phyloP scores from a whole-genome alignment of 2,113 vertebrate species.

The Nicator chloris region DNA sequence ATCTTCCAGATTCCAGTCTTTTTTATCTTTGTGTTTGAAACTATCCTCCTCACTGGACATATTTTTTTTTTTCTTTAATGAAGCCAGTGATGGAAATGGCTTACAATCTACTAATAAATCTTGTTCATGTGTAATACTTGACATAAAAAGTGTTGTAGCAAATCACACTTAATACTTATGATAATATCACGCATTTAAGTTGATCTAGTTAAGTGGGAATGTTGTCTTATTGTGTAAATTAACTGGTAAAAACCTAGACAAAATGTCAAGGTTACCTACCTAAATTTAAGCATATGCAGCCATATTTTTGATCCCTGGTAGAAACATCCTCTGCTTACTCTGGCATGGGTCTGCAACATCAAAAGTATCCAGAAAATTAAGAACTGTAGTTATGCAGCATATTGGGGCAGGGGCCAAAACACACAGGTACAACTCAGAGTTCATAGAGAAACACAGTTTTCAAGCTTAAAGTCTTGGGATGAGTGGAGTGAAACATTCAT shows the following conservation, averaged over 20 bases:
- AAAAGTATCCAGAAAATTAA: not conserved
- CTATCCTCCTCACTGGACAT: not conserved
- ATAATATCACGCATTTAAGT: no score
- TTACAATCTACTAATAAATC: not conserved
- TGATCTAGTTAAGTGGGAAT: not conserved
- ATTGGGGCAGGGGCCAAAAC: not conserved
- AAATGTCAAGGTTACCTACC: not conserved
- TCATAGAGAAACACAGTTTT: not conserved
- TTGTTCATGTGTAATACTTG: not conserved
- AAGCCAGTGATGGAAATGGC: not conserved
- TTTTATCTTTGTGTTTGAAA: not conserved
- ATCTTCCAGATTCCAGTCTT: not conserved
- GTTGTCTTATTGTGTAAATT: not conserved
- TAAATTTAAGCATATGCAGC: not conserved
- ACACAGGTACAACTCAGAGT: not conserved
- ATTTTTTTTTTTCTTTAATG: not conserved
- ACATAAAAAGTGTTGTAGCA: not conserved
- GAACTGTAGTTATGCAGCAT: not conserved
- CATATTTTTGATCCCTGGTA: not conserved
- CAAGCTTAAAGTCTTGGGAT: not conserved
- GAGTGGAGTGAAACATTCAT: not conserved
- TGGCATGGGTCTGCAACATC: not conserved
- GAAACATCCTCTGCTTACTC: not conserved
- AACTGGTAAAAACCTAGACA: not conserved
- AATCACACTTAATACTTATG: not conserved